Percentiles rank a stretch among this genome's conserved stretches.
These are phyloP conservation scores for Molorchus minor DNA, from an alignment of 2,888 invertebrate species.

Conservation along the genomic window DNA sequence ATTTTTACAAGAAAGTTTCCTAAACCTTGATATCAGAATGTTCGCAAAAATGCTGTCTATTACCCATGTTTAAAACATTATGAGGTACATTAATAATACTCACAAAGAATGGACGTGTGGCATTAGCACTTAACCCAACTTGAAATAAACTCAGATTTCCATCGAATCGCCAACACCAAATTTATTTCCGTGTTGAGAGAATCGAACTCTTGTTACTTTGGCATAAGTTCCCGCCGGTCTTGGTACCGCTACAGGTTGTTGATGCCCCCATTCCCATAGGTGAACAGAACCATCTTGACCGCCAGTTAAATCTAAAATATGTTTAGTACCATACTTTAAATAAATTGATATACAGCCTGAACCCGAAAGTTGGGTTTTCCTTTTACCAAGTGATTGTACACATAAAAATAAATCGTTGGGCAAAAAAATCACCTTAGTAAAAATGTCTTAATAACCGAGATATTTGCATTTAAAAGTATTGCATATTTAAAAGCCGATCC, in stretches of 20 bases:
- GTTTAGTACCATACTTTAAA: neutral
- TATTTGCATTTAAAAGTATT: too few relatives aligned
- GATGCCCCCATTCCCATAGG: slow-evolving; percentile 98
- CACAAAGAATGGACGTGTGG: slow-evolving; percentile 87
- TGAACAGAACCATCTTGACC: slow-evolving; percentile 96
- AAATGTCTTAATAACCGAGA: too few relatives aligned
- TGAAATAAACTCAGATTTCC: slow-evolving; percentile 97
- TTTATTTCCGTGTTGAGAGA: slow-evolving; percentile 97
- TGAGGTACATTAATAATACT: too few relatives aligned
- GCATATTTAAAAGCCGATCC: too few relatives aligned
- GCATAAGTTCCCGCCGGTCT: slow-evolving; percentile 94
- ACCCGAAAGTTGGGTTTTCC: too few relatives aligned
- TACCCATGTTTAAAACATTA: too few relatives aligned
- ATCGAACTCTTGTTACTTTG: slow-evolving; percentile 94
- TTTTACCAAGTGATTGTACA: too few relatives aligned
- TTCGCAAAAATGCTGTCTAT: too few relatives aligned
- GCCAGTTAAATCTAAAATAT: slow-evolving; percentile 83
- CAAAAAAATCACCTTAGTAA: neutral
- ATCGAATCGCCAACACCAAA: slow-evolving; percentile 99
- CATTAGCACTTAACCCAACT: slow-evolving; percentile 80
- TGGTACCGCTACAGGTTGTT: slow-evolving; percentile 88
- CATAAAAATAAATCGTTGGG: neutral
- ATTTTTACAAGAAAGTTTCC: too few relatives aligned
- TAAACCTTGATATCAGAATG: too few relatives aligned
- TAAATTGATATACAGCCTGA: too few relatives aligned